Conservation (phyloP, 2,888 invertebrate species). For the Ligdia adustata region DNA sequence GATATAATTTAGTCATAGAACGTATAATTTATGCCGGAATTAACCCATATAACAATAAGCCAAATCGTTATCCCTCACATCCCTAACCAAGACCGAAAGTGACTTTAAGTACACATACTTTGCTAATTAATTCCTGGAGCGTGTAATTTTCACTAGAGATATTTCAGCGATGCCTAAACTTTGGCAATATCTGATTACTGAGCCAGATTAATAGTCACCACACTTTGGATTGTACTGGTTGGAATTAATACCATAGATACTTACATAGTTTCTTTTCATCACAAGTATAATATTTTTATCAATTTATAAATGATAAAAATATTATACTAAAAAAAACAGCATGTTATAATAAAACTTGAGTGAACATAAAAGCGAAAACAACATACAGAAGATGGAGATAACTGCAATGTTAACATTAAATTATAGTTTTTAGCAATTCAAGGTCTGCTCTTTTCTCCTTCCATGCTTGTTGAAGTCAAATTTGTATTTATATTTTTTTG, state of each 20-base stretch:
- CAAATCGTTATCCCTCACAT: not conserved
- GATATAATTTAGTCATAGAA: not conserved
- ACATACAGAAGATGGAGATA: too few species aligned
- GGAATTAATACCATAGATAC: slow-evolving; percentile 5
- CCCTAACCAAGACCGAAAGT: slow-evolving; percentile 33
- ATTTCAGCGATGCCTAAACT: slow-evolving; percentile 37
- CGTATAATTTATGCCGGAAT: not conserved
- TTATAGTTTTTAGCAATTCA: too few species aligned
- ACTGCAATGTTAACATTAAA: too few species aligned
- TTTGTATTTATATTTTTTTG: too few species aligned
- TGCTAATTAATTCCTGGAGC: slow-evolving; percentile 46
- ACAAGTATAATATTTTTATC: too few species aligned
- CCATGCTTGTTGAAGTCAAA: too few species aligned
- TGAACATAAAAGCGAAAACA: too few species aligned
- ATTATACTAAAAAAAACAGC: too few species aligned
- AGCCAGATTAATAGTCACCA: slow-evolving; percentile 25
- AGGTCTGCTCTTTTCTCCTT: too few species aligned
- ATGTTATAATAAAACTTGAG: too few species aligned
- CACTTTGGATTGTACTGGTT: slow-evolving; percentile 6
- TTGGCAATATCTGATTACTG: slow-evolving; percentile 36
- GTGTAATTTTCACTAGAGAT: slow-evolving; percentile 39
- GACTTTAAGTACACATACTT: slow-evolving; percentile 38
- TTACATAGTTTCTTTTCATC: too few species aligned
- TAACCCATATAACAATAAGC: not conserved
- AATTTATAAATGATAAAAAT: too few species aligned